Conservation (phyloP, 2,113 vertebrate species). For the Nannobrachium achirus region DNA sequence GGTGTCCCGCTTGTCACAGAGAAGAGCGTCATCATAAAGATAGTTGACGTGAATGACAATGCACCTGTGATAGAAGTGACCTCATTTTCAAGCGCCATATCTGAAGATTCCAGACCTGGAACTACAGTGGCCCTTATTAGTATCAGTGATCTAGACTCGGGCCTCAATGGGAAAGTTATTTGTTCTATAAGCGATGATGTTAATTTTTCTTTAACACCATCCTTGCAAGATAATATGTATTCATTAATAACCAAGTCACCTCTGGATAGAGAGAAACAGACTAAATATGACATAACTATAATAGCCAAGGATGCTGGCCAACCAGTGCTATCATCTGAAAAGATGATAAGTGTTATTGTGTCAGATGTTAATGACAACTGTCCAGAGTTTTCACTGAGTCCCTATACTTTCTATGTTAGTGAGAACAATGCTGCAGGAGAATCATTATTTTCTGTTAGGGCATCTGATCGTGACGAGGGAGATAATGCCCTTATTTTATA, state of each 20-base stretch:
- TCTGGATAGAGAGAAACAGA: conserved; percentile 68
- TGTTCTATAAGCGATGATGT: conserved; percentile 36
- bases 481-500: conserved; percentile 37
- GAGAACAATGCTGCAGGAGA: conserved; percentile 37
- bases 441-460: conserved; percentile 20
- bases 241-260: conserved; percentile 40
- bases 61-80: conserved; percentile 61
- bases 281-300: conserved; percentile 59
- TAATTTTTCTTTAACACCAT: conserved; percentile 48
- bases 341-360: conserved; percentile 42
- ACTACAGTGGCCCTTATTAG: conserved; percentile 25
- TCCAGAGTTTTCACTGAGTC: conserved; percentile 59
- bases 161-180: conserved; percentile 58
- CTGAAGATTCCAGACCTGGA: conserved; percentile 26
- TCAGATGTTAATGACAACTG: conserved; percentile 69
- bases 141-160: conserved; percentile 31
- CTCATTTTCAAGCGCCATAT: conserved; percentile 58
- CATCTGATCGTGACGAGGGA: not conserved
- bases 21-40: conserved; percentile 29
- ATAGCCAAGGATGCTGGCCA: conserved; percentile 56
- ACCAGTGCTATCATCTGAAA: conserved; percentile 48
- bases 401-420: conserved; percentile 49
- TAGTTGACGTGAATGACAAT: conserved; percentile 47
- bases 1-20: not conserved
- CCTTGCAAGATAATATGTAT: conserved; percentile 53